phyloP scores from a whole-genome alignment of 1,140 invertebrate species.

The Cephus cinctus region DNA sequence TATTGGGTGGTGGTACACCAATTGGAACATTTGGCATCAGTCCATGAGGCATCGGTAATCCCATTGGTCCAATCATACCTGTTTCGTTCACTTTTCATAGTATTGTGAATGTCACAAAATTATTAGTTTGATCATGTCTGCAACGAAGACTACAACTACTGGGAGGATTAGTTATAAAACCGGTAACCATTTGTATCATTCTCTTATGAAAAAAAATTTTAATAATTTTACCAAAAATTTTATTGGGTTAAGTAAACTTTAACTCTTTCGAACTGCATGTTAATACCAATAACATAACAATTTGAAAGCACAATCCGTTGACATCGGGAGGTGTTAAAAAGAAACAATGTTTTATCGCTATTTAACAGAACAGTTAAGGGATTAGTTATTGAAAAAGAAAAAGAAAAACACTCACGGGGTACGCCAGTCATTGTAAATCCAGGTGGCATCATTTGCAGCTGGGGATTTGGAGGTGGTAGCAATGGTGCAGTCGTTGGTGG shows the following conservation, averaged over 20 bases:
- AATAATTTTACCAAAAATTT: no score
- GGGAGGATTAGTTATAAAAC: no score
- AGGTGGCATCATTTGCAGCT: slow-evolving; percentile 56
- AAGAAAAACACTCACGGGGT: slow-evolving; percentile 49
- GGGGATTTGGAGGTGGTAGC: slow-evolving; percentile 58
- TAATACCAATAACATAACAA: no score
- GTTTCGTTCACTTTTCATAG: slow-evolving; percentile 14
- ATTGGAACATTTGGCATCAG: slow-evolving; percentile 62
- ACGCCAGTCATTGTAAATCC: slow-evolving; percentile 55
- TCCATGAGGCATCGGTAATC: slow-evolving; percentile 57
- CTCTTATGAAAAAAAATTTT: no score
- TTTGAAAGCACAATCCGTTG: no score
- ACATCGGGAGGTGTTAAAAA: no score
- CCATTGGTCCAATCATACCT: slow-evolving; percentile 57
- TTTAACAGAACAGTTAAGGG: neutral
- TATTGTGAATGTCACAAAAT: slow-evolving; percentile 7
- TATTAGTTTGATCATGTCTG: no score
- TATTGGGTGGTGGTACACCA: slow-evolving; percentile 65
- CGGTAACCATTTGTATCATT: no score
- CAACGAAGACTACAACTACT: no score
- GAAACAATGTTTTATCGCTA: neutral
- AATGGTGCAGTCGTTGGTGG: slow-evolving; percentile 51
- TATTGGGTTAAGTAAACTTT: no score
- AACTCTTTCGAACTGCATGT: no score
- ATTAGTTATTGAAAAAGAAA: neutral